A percentile compares a stretch with the other conserved stretches of the same genome.
These are phyloP conservation scores for Misgurnus mizolepis DNA, from an alignment of 2,113 vertebrate genomes.

Conservation along the genomic window DNA sequence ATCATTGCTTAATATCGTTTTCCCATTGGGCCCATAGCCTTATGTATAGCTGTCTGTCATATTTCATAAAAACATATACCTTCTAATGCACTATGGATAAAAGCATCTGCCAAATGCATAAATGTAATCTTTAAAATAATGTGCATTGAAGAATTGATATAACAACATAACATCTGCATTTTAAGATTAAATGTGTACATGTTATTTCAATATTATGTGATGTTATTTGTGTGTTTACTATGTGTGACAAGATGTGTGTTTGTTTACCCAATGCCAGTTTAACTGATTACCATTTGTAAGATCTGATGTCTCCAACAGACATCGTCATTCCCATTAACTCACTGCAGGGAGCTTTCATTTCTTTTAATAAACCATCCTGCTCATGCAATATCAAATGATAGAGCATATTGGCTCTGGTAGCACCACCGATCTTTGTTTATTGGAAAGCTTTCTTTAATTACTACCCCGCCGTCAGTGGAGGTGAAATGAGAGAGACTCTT, in stretches of 20 bases:
- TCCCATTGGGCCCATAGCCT: too few species aligned
- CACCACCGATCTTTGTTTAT: conserved; percentile 7
- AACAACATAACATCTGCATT: background rate
- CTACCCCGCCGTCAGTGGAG: conserved; percentile 4
- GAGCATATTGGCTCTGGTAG: background rate
- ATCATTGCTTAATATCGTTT: too few species aligned
- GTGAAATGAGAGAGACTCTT: conserved; percentile 12
- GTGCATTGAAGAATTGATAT: background rate
- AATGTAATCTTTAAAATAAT: background rate
- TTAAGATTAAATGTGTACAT: too few species aligned
- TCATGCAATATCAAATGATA: background rate
- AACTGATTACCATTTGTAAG: background rate
- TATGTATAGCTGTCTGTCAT: too few species aligned
- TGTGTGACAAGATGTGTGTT: background rate
- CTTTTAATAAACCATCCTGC: conserved; percentile 10
- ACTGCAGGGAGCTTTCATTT: background rate
- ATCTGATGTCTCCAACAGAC: background rate
- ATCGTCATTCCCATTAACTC: background rate
- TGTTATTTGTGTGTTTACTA: too few species aligned
- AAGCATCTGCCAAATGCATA: too few species aligned
- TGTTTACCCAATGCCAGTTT: background rate
- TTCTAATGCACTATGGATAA: too few species aligned
- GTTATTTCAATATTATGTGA: too few species aligned
- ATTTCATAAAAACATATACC: too few species aligned
- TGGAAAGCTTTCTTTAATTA: conserved; percentile 25